These are phyloP conservation scores for Hyalella azteca DNA, from an alignment of 2,888 invertebrate genomes.

Conservation along the genomic window DNA sequence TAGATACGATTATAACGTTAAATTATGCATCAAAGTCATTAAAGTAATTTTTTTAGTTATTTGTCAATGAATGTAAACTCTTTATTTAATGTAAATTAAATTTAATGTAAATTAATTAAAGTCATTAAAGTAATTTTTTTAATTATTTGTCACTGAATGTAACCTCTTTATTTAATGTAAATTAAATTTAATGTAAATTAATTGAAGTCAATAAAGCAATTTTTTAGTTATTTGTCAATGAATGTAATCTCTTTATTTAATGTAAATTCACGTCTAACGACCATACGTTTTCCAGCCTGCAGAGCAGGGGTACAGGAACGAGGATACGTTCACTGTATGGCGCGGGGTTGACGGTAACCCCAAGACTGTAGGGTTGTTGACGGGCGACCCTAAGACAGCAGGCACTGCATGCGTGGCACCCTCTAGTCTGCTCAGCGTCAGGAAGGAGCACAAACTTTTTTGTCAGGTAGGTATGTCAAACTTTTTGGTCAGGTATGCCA, in stretches of 20 bases:
- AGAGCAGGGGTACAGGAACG: slow-evolving; percentile 64
- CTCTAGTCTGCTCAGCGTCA: slow-evolving; percentile 61
- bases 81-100: neutral
- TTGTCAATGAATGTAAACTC: neutral
- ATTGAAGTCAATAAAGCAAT: neutral
- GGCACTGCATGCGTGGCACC: slow-evolving; percentile 61
- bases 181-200: neutral
- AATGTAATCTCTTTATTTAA: neutral
- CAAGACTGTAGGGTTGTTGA: slow-evolving; percentile 63
- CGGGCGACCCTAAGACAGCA: slow-evolving; percentile 60
- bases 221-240: neutral
- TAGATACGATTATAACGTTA: neutral
- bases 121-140: neutral
- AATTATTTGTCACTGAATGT: neutral
- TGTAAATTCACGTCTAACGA: no score
- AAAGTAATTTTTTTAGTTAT: neutral
- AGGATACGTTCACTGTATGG: slow-evolving; percentile 63
- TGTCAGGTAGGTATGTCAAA: slow-evolving; percentile 62
- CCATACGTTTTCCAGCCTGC: neutral
- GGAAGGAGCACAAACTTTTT: slow-evolving; percentile 61
- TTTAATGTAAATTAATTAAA: neutral
- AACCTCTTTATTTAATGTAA: neutral
- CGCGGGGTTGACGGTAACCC: slow-evolving; percentile 63
- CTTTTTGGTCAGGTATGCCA: no score
- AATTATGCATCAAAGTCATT: neutral